Evolutionary conservation across 2,797 vertebrate genomes (phyloP), one percentile per base, ranked within the genome.

Genomic region (Semaprochilodus insignis): DNA sequence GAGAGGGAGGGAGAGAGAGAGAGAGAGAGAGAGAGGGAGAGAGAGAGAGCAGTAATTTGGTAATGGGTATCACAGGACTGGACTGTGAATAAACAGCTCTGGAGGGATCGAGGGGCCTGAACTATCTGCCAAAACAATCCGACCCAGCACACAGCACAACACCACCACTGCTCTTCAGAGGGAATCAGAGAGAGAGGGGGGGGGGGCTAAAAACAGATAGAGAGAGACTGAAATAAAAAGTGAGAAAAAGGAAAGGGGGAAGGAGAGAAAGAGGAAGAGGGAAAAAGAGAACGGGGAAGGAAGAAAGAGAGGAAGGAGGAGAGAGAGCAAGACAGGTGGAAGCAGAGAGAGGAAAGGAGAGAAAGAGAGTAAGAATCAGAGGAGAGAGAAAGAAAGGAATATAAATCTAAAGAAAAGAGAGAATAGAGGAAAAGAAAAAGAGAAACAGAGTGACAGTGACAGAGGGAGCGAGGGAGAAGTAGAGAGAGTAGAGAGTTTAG

Each of bases 21-120:
- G 1, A 13, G 44, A 48, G 8, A 31, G 31, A 31, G 31, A 31
- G 5, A 44, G 44, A 48, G 44, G 5, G 40, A 44, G 40, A 44
- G 40, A 44, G 6, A 10, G 44, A 13, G 44, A 2, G 44, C 44
- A 44, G 44, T 44, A 44, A 44, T 44, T 44, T 44, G 44, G 4
- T 87, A 84, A 87, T 85, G 71, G 82, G 81, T 81, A 83, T 78
- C 82, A 78, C 80, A 84, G 80, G 83, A 88, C 82, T 34, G 75
- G 85, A 78, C 81, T 86, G 78, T 83, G 77, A 86, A 81, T 81
- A 54, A 81, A 83, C 78, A 83, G 70, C 80, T 86, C 87, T 85
- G 79, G 78, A 75, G 34, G 31, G 57, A 23, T 16, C 44, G 44
- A 44, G 44, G 36, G 36, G 36, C 36, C 44, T 44, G 44, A 44